phyloP scores from a whole-genome alignment of 1,140 invertebrate species.

The Macrobrachium rosenbergii region DNA sequence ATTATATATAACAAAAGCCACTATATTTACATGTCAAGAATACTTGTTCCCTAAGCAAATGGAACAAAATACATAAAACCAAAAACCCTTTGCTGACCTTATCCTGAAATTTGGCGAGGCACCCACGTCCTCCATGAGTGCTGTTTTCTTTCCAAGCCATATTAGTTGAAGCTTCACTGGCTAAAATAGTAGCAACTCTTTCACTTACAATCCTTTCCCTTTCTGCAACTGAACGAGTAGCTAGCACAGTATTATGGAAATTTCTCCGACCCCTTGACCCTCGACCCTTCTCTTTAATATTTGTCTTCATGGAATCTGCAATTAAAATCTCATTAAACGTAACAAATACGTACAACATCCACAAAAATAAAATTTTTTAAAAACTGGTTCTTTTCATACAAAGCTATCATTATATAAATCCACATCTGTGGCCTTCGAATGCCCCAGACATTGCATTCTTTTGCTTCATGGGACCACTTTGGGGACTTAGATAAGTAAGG shows the following conservation, averaged over 20 bases:
- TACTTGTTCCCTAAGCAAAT: too few relatives aligned
- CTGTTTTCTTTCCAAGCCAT: neutral
- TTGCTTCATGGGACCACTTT: too few relatives aligned
- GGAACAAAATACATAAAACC: too few relatives aligned
- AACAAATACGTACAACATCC: too few relatives aligned
- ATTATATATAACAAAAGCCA: too few relatives aligned
- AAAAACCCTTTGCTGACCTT: neutral
- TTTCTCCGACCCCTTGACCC: conserved; percentile 7
- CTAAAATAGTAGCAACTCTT: conserved; percentile 44
- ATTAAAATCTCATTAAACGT: neutral
- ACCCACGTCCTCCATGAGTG: neutral
- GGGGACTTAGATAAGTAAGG: too few relatives aligned
- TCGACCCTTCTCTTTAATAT: neutral
- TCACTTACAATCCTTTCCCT: conserved; percentile 55
- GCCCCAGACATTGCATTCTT: too few relatives aligned
- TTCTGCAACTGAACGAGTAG: conserved; percentile 39
- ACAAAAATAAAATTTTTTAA: too few relatives aligned
- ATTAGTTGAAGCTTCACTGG: neutral
- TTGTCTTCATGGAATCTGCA: neutral
- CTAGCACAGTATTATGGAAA: neutral
- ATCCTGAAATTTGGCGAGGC: neutral
- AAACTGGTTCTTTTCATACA: too few relatives aligned
- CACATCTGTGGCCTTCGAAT: too few relatives aligned
- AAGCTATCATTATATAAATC: too few relatives aligned
- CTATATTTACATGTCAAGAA: too few relatives aligned